phyloP scores from a whole-genome alignment of 2,888 invertebrate species.

The Adineta ricciae region DNA sequence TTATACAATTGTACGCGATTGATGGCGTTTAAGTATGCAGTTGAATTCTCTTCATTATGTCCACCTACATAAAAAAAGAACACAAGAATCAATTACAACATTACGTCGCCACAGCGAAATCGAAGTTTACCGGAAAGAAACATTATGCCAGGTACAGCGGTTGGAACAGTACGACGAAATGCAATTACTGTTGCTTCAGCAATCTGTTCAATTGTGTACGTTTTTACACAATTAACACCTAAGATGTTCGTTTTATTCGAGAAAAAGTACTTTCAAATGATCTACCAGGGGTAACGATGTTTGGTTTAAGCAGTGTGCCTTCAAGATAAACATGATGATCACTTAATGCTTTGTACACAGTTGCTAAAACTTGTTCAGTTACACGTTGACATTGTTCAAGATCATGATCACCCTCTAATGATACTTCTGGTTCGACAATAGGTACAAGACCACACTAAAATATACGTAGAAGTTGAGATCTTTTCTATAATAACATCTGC shows the following conservation, averaged over 20 bases:
- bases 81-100: no score
- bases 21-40: conserved; percentile 88
- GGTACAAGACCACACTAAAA: conserved; percentile 73
- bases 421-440: conserved; percentile 78
- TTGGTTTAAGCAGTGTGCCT: conserved; percentile 95
- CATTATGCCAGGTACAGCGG: conserved; percentile 74
- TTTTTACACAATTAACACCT: conserved; percentile 51
- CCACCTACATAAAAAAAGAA: conserved; percentile 56
- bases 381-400: conserved; percentile 82
- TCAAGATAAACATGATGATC: conserved; percentile 96
- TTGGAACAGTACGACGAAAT: conserved; percentile 80
- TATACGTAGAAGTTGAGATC: no score
- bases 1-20: conserved; percentile 63
- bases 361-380: conserved; percentile 83
- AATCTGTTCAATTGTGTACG: conserved; percentile 70
- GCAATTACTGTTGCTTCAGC: conserved; percentile 86
- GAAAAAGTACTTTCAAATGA: neutral
- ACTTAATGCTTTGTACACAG: conserved; percentile 84
- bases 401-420: conserved; percentile 81
- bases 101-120: no score
- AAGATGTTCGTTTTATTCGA: neutral
- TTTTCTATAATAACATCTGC: no score
- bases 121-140: conserved; percentile 53
- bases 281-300: conserved; percentile 85
- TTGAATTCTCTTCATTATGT: conserved; percentile 93